Base-by-base conservation (phyloP, 2,113 vertebrate species). In the Misgurnus anguillicaudatus region DNA sequence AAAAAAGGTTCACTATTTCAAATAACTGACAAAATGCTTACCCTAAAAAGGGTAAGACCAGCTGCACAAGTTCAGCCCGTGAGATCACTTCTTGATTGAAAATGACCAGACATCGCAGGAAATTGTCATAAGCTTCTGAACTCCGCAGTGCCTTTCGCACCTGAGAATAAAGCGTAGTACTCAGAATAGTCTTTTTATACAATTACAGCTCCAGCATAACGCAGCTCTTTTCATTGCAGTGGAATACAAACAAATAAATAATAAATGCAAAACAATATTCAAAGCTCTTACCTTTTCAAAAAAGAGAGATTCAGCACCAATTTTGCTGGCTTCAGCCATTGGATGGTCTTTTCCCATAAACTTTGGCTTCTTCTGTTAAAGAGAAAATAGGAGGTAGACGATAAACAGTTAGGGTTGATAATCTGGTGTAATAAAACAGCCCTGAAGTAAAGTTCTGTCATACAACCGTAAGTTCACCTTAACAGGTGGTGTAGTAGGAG, bases 21-120 rank as follows among this genome's bases (percentile, higher is more conserved):
- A 13, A 45, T 45, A 45, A 6, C 19, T 39, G 31, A 55, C 31
- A 38, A 41, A n/a, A 57, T 57, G 62, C 69, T 90, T 95, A 99
- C 98, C 96, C 97, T 75, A 99, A 91, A 87, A 99, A 99, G 0
- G 98, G 98, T 85, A 96, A 95, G 68, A 99, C 98, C 7, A 99
- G 90, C 85, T 99, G 98, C 66, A 99, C 97, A 0, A 99, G 94
- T 87, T 99, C 98, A 0, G 96, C 91, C 17, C 96, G 91, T 21
- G 98, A 98, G 79, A 99, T 99, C 4, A 99, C 96, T 87, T 99
- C 98, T 91, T 99, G 96, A 89, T 99, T 99, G 88, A 99, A 99
- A 87, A 99, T 97, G 36, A 98, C 93, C 84, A 99, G 93, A 88
- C 98, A 99, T 10, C 98, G 94, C 21, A 99, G 90, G 88, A 99